phyloP scores from a whole-genome alignment of 2,888 invertebrate genomes.

The Automeris io region DNA sequence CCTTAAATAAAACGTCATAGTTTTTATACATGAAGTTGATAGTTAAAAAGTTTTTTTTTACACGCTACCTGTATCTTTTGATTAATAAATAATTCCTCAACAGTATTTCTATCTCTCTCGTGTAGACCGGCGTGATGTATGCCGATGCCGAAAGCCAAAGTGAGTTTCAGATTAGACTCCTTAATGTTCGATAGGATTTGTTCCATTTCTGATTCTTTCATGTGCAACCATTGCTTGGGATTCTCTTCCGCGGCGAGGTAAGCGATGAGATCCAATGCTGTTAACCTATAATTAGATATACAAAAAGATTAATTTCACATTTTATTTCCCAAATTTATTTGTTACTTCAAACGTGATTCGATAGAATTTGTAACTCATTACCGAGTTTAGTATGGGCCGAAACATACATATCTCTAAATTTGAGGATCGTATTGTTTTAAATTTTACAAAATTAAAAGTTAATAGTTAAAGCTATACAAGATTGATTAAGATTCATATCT shows the following conservation, averaged over 20 bases:
- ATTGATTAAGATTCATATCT: no score
- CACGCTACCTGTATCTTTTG: slow-evolving; percentile 91
- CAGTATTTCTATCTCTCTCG: slow-evolving; percentile 92
- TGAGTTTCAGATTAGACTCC: slow-evolving; percentile 94
- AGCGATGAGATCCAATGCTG: slow-evolving; percentile 95
- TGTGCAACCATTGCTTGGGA: slow-evolving; percentile 96
- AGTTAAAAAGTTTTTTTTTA: not conserved
- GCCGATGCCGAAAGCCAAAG: slow-evolving; percentile 97
- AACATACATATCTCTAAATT: no score
- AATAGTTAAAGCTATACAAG: no score
- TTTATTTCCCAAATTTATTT: no score
- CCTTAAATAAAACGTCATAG: not conserved
- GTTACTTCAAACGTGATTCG: no score
- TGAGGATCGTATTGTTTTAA: no score
- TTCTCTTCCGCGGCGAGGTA: slow-evolving; percentile 93
- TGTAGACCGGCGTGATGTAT: slow-evolving; percentile 98
- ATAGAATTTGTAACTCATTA: no score
- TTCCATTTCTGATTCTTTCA: slow-evolving; percentile 91
- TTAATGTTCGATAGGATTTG: slow-evolving; percentile 82
- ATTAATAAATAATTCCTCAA: slow-evolving; percentile 95
- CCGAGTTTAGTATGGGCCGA: no score
- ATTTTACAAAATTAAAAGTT: no score
- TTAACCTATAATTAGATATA: slow-evolving; percentile 78
- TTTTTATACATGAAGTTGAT: not conserved
- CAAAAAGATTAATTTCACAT: not conserved